Base-by-base conservation (phyloP, 1,140 invertebrate genomes). In the Triops cancriformis region DNA sequence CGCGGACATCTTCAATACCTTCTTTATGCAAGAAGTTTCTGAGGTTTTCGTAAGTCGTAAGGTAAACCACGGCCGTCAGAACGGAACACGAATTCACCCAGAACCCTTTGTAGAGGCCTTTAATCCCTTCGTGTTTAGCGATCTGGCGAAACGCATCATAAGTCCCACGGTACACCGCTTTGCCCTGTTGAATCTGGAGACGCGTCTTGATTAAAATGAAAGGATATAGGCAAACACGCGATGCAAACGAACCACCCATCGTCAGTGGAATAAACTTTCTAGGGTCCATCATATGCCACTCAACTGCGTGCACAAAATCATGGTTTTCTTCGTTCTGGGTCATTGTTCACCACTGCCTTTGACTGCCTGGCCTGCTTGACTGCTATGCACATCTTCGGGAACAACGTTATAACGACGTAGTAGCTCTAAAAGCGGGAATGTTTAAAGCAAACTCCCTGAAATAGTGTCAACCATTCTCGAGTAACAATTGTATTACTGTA, bases 251-350 rank as follows among this genome's bases (percentile, higher is more conserved):
- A 81, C 90, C 90, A 1, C 96, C 84, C 87, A 98, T 93, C 73
- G 95, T 97, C 43, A 98, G 85, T 5, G 96, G 96, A 91, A 96
- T 87, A 92, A 97, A 88, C 91, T 97, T 84, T 28, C 88, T 90
- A 82, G 98, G 97, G 85, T 99, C 94, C 94, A 99, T 95, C 96
- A 98, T 98, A 79, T 97, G 89, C 94, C 96, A 98, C 86, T 98
- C 96, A 80, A 99, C 97, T 18, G 91, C 95, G 43, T 90, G 90
- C 80, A 95, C 51, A 18, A 64, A 64, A 9, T 64, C 51, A n/a
- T 64, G 51, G 51, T 7, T 64, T 64, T 18, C 51, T 64, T 64
- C 23, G n/a, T 2, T 23, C 23, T 64, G 6, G 18, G 1, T 64
- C 51, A 64, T 64, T 18, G 51, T 23, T 4, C 31, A 37, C 31